phyloP scores from a whole-genome alignment of 2,797 vertebrate species.

The Danio albolineatus region DNA sequence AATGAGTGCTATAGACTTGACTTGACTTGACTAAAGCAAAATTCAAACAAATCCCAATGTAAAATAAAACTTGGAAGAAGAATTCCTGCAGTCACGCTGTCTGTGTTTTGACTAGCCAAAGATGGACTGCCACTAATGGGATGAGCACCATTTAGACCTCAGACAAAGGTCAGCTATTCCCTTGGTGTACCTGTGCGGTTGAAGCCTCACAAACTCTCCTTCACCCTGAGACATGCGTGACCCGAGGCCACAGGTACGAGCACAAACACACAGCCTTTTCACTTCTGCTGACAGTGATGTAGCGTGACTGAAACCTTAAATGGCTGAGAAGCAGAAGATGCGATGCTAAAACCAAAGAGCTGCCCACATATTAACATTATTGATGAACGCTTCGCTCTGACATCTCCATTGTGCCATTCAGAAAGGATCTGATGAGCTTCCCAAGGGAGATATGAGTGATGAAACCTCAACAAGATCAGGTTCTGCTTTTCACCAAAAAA shows the following conservation, averaged over 20 bases:
- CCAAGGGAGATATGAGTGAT: conserved; percentile 20
- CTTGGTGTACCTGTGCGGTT: conserved; percentile 12
- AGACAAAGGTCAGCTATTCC: conserved; percentile 38
- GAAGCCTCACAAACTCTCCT: conserved; percentile 46
- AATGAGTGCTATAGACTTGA: too few relatives aligned
- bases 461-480: conserved; percentile 1
- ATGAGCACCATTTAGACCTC: background rate
- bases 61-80: background rate
- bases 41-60: background rate
- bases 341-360: conserved; percentile 22
- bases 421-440: conserved; percentile 2
- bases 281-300: conserved; percentile 41
- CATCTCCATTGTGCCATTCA: conserved; percentile 12
- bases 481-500: background rate
- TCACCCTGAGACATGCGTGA: conserved; percentile 44
- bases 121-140: conserved; percentile 19
- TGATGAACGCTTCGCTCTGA: conserved; percentile 1
- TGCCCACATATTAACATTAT: conserved; percentile 12
- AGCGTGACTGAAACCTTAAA: conserved; percentile 35
- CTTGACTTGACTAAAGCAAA: background rate
- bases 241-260: conserved; percentile 41
- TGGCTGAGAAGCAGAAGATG: background rate
- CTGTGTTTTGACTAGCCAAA: conserved; percentile 31
- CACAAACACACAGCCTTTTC: conserved; percentile 10
- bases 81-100: background rate